Evolutionary conservation across 2,888 invertebrate species (phyloP).

Genomic region (Malthinus flaveolus): DNA sequence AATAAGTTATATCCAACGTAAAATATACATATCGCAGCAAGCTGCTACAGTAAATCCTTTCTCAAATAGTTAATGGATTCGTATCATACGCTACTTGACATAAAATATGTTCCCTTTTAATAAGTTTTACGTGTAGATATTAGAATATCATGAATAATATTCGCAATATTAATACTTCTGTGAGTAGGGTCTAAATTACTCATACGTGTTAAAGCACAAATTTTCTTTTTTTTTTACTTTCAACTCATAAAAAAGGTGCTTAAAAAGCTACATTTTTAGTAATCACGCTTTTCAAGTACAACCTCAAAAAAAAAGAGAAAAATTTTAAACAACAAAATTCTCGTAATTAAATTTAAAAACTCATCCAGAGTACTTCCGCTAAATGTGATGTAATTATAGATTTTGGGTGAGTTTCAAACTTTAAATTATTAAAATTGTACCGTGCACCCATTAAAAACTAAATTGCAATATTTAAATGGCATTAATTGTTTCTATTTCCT

Average conservation of each 20-base stretch:
- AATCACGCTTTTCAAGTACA: too few species aligned
- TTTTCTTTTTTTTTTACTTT: slow-evolving; percentile 3
- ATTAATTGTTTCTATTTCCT: too few species aligned
- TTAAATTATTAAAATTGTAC: background rate
- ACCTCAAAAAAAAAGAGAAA: too few species aligned
- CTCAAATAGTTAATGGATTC: slow-evolving; percentile 12
- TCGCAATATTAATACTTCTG: slow-evolving; percentile 14
- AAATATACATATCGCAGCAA: slow-evolving; percentile 22
- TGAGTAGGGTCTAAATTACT: slow-evolving; percentile 11
- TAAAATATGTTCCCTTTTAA: slow-evolving; percentile 16
- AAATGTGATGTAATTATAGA: slow-evolving; percentile 20
- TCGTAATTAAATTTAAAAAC: slow-evolving; percentile 1
- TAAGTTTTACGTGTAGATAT: slow-evolving; percentile 17
- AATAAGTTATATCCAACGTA: slow-evolving; percentile 18
- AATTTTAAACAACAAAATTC: too few species aligned
- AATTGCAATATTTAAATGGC: too few species aligned
- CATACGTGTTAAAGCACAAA: slow-evolving; percentile 6
- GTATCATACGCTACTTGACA: slow-evolving; percentile 18
- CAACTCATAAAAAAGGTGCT: background rate
- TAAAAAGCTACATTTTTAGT: too few species aligned
- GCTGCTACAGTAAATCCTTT: slow-evolving; percentile 19
- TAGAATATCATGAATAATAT: slow-evolving; percentile 16
- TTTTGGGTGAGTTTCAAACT: slow-evolving; percentile 17
- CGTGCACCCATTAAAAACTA: background rate
- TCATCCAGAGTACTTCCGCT: slow-evolving; percentile 1